Base-by-base conservation (phyloP, 2,797 vertebrate species). In the Pseudotriccus pelzelni region DNA sequence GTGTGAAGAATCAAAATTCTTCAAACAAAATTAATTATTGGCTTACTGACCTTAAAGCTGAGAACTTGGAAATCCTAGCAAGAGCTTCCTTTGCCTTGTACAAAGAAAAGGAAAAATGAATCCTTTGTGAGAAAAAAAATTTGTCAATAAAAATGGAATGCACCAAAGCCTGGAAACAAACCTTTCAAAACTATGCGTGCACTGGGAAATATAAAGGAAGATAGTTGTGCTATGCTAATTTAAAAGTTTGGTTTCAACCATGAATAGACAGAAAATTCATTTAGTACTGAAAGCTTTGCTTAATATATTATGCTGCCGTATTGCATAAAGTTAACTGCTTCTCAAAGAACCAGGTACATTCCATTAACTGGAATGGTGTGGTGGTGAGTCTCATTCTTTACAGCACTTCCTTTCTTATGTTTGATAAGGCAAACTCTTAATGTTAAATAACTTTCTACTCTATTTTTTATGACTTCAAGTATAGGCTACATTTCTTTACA, bases 391-490 rank as follows among this genome's bases (percentile, higher is more conserved):
- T 85, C 52, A 30, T 55, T 90, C 58, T 94, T 90, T 78, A 86
- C 9, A 76, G 72, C 60, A 72, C 25, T 92, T 94, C 22, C 47
- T 93, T 68, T 64, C 62, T 93, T 82, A 77, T 32, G 27, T 95
- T 95, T 89, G 50, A 28, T 74, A 55, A 46, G 30, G 47, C 59
- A 79, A 85, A 55, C 68, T 87, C 41, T 47, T 90, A 41, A 73
- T 95, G 77, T 93, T 95, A 87, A 89, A 74, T 94, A 76, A 55
- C 78, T 93, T 72, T 34, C 36, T 60, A 28, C 46, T 82, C 3
- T 37, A 63, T 52, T 89, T 79, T 94, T 85, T 53, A 15, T 76
- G 84, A 78, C 74, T 75, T 96, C 84, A 63, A 24, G 22, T 59
- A 68, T 46, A 89, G 34, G n/a, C 83, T 66, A 44, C 55, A 24